Evolutionary conservation across 2,113 vertebrate genomes (phyloP), one percentile per base, ranked within the genome.

Genomic region (Microtus ochrogaster): DNA sequence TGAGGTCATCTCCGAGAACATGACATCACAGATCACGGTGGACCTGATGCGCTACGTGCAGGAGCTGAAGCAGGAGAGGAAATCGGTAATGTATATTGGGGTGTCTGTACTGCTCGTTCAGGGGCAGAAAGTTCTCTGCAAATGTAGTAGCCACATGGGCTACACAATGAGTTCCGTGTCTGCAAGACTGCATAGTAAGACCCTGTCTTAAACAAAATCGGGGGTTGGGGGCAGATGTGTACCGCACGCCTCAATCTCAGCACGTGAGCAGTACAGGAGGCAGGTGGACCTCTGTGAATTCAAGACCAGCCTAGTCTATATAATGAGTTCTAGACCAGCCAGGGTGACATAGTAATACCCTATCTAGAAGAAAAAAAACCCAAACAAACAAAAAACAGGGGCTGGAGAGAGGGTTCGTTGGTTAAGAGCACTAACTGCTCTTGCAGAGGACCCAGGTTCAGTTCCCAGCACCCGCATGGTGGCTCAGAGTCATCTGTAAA

Each of bases 11-110:
- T 99, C 99, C 0, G 99, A 99, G 98, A 99, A 99, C 98, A 98
- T 99, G 98, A 99, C 98, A 2, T 98, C 99, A 22, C 99, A 99
- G 93, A 99, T 99, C 98, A 99, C 99, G n/a, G 44, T 85, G 0
- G 99, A 99, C 96, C 97, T 99, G 68, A 97, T 98, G 0, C 99
- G 99, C 96, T 99, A 99, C 10, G 98, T 99, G 76, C 99, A 99
- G 98, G 99, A 99, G 58, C 98, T 99, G 94, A 99, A 99, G 97
- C 84, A 99, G 7, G 99, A 99, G 98, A 99, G 99, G 94, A 99
- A 99, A 99, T 98, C 98, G 98, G 99, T 99, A 98, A 99, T 28
- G 17, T 52, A 68, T 39, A 49, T 49, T 49, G 47, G 47, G 47
- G 47, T 44, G 44, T 28, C 52, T 22, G 2, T 36, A 19, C 7